Evolutionary conservation across 2,113 vertebrate species (phyloP), one percentile per base, ranked within the genome.

Genomic region (Toxotes chatareus): DNA sequence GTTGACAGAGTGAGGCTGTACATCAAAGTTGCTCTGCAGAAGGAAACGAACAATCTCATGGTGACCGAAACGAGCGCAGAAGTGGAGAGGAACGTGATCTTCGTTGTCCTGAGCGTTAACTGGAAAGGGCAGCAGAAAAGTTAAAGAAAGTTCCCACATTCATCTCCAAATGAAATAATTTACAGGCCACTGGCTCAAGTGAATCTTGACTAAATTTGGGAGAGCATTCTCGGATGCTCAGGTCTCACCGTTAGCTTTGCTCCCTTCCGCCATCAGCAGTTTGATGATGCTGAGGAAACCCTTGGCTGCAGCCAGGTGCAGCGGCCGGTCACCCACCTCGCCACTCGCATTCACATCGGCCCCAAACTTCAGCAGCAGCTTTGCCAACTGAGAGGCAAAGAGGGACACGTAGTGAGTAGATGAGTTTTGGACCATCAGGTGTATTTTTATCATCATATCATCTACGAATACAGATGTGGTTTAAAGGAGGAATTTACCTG

Each of bases 91-190:
- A 1, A 96, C 94, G 0, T 98, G 98, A 44, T 98, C 97, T 79
- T 99, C 97, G 0, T 99, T 99, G 91, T 99, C 97, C 85, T 96
- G 97, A 57, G 97, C 96, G 3, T 99, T 99, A 31, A 97, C 98
- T 99, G 90, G 93, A 81, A 21, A 85, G 13, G 53, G 6, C 11
- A 63, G 16, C 11, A 55, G 21, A 27, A 62, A 31, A 21, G 21
- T 61, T 23, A n/a, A 21, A 47, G 19, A 46, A 46, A 13, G 9
- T n/a, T 55, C n/a, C 42, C 4, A n/a, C 38, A 74, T 7, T 73
- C n/a, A 38, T 36, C 7, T 65, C 0, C 6, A 27, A 27, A 27
- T 27, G 27, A 27, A 27, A 27, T 60, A 2, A 55, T 49, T 61
- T 40, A 27, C 49, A 53, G 21, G 10, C 10, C 5, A 53, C 51